Evolutionary conservation across 2,888 invertebrate genomes (phyloP), one percentile per base, ranked within the genome.

Genomic region (Tetragonisca angustula): DNA sequence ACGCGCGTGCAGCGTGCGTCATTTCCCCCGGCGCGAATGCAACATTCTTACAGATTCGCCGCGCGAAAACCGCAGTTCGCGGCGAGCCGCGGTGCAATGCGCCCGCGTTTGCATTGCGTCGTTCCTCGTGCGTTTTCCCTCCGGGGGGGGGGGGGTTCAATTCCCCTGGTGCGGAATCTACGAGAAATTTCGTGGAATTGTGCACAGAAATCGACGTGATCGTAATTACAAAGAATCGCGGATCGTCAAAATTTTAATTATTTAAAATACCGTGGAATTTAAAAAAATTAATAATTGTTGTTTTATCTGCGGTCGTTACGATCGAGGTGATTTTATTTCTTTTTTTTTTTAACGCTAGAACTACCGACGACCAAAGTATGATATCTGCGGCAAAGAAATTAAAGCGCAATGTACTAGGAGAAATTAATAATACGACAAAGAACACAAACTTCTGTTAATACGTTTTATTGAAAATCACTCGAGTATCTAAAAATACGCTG

Each of bases 51-150:
- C 77, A 87, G 87, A 81, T 83, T 83, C 85, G 86, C 73, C 65
- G 83, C 84, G 84, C 84, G 83, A 87, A 43, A 90, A 87, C 86
- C 81, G 85, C 89, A 88, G 91, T 90, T 85, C 84, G 88, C 88
- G 79, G 77, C 74, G 87, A 88, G 88, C 91, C 76, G 86, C 87
- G 90, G 79, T 91, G 88, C 88, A 91, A 89, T 72, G 88, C 86
- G 70, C 82, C 87, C 67, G 67, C 67, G 79, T 67, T 11, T 59
- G 71, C 59, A 64, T 83, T 43, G 36, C 62, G n/a, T 17, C 24
- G 15, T 17, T 49, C 19, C 6, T 59, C 15, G 49, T 15, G 64
- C 9, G 49, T n/a, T n/a, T n/a, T n/a, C n/a, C n/a, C n/a, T n/a
- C n/a, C n/a, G n/a, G n/a, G n/a, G n/a, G n/a, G n/a, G n/a, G n/a